Base-by-base conservation (phyloP, 2,797 vertebrate genomes). In the Enteromius paludinosus region DNA sequence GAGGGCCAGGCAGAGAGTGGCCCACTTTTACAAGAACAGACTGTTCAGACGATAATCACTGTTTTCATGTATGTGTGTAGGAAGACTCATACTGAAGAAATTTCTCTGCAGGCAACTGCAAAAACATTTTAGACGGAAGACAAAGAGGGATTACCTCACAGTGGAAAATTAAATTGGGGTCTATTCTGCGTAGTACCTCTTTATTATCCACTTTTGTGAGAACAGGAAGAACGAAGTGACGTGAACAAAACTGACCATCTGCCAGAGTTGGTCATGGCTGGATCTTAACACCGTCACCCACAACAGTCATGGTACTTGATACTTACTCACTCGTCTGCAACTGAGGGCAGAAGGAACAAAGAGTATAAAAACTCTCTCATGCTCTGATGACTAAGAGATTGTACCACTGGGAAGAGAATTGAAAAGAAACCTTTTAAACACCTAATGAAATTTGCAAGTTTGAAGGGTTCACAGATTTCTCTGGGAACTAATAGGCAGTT, bases 11-110 rank as follows among this genome's bases (percentile, higher is more conserved):
- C 83, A 72, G 85, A 84, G 76, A 81, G 18, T 90, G 91, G 87
- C 91, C 92, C 89, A 91, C 86, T 93, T 94, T 86, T 89, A 76
- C 82, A 74, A 45, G 92, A 92, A 93, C 90, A 91, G 87, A 89
- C 43, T 83, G 89, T 91, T 87, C 89, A 88, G 88, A 86, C 30
- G 54, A 23, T 73, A 78, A 66, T 71, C 47, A 56, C 86, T 33
- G 79, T 62, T 76, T 80, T 84, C 41, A 76, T 65, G 38, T 23
- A 56, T 47, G 28, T 25, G 38, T 59, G 35, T 38, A 52, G 81
- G 79, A 81, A 74, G 56, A 73, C 11, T 18, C 38, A 3, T 4
- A 64, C 28, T 64, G 61, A 49, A 65, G 61, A 52, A 17, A 68
- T 65, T 73, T 74, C 71, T 79, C 49, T 41, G 71, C 52, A 38